Percentiles rank a stretch among this genome's conserved stretches.
phyloP scores from a whole-genome alignment of 2,113 vertebrate genomes.

The Xenus cinereus region DNA sequence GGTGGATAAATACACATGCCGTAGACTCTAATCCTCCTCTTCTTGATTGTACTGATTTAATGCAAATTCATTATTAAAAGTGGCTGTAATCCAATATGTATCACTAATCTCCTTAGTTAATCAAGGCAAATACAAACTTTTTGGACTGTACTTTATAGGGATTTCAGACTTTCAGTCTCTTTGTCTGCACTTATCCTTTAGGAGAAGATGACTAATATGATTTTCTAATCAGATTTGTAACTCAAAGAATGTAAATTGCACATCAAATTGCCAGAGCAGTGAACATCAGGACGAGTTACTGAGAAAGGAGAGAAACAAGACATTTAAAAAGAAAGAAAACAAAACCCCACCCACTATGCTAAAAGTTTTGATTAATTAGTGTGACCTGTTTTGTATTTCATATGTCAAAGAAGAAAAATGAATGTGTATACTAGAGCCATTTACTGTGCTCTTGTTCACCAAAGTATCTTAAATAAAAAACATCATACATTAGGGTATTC shows the following conservation, averaged over 20 bases:
- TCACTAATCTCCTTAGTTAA: not conserved
- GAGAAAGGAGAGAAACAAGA: not conserved
- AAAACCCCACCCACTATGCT: not conserved
- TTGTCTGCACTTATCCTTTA: not conserved
- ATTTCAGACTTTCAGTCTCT: not conserved
- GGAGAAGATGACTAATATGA: not conserved
- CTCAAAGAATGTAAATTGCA: not conserved
- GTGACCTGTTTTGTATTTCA: not conserved
- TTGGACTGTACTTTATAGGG: not conserved
- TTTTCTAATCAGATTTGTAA: not conserved
- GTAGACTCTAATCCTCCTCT: not conserved
- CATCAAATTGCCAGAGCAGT: not conserved
- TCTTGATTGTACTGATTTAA: not conserved
- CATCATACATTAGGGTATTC: not conserved
- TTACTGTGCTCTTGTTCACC: not conserved
- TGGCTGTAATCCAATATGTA: not conserved
- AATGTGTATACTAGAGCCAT: not conserved
- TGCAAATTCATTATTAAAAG: not conserved
- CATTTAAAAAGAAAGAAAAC: not conserved
- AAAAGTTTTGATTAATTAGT: slow-evolving; percentile 9
- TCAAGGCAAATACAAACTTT: not conserved
- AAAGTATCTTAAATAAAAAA: not conserved
- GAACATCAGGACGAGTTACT: not conserved
- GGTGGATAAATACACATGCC: not conserved
- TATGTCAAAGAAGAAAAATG: slow-evolving; percentile 25